Conservation (phyloP, 1,140 invertebrate species). For the Drosophila melanica region DNA sequence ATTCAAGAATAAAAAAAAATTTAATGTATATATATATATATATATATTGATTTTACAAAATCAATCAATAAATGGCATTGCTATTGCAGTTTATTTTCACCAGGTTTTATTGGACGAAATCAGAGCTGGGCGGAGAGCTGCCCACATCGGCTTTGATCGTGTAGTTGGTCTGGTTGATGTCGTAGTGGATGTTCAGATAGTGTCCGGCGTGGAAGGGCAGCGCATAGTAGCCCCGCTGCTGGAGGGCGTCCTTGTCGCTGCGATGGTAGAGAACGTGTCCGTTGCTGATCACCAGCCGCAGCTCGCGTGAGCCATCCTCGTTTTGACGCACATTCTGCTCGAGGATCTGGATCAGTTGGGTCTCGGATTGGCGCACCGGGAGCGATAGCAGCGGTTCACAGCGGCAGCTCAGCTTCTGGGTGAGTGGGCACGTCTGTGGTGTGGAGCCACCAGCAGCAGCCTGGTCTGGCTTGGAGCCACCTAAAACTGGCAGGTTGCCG, state of each 20-base stretch:
- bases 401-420: slow-evolving; percentile 67
- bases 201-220: slow-evolving; percentile 49
- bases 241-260: slow-evolving; percentile 20
- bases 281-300: slow-evolving; percentile 60
- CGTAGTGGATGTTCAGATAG: slow-evolving; percentile 69
- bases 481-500: slow-evolving; percentile 15
- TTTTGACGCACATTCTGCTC: slow-evolving; percentile 59
- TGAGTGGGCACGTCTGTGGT: slow-evolving; percentile 45
- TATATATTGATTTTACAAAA: neutral
- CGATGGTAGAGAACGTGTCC: slow-evolving; percentile 67
- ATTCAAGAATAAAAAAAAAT: neutral
- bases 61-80: neutral
- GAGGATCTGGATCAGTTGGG: slow-evolving; percentile 53
- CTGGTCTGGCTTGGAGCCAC: slow-evolving; percentile 11
- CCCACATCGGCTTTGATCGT: slow-evolving; percentile 65
- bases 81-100: neutral
- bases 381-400: slow-evolving; percentile 63
- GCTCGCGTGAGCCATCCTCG: slow-evolving; percentile 62
- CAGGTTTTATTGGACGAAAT: slow-evolving; percentile 27
- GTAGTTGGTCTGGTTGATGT: slow-evolving; percentile 68
- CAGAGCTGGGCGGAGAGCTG: slow-evolving; percentile 36
- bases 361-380: slow-evolving; percentile 21
- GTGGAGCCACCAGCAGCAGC: neutral
- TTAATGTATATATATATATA: neutral
- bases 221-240: slow-evolving; percentile 58